Percentiles rank a stretch among this genome's conserved stretches.
Evolutionary conservation across 2,888 invertebrate species (phyloP).

Genomic region (Drosophila anomalata): DNA sequence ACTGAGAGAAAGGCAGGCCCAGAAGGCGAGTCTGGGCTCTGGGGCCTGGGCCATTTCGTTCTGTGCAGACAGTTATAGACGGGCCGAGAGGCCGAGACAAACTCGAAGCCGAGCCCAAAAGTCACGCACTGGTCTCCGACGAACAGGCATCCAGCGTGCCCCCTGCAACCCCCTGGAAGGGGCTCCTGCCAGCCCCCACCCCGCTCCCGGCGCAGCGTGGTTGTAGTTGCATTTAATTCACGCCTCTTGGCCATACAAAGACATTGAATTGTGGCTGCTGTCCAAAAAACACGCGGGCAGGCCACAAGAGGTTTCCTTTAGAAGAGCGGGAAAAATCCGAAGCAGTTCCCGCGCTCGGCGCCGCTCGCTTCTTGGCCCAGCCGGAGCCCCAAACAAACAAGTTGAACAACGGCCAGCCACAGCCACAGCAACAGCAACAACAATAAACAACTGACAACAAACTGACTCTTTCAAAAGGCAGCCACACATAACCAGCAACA

Average conservation of each 20-base stretch:
- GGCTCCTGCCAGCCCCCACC: neutral
- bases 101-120: constrained; percentile 64
- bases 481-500: constrained; percentile 38
- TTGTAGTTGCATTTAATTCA: constrained; percentile 62
- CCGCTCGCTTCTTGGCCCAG: neutral
- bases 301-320: constrained; percentile 26
- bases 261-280: constrained; percentile 66
- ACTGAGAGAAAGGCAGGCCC: constrained; percentile 18
- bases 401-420: constrained; percentile 21
- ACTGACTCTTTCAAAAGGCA: constrained; percentile 42
- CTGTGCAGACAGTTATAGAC: constrained; percentile 47
- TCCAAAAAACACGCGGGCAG: constrained; percentile 39
- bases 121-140: constrained; percentile 71
- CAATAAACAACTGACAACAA: constrained; percentile 42
- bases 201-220: constrained; percentile 1
- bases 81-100: constrained; percentile 36
- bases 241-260: constrained; percentile 73
- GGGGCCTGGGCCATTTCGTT: constrained; percentile 5
- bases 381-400: constrained; percentile 24
- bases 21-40: neutral
- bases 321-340: constrained; percentile 28
- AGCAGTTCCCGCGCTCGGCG: constrained; percentile 28
- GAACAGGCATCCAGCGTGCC: constrained; percentile 20
- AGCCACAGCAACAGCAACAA: constrained; percentile 2
- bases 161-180: too few relatives aligned